phyloP scores from a whole-genome alignment of 1,140 invertebrate species.

The Drosophila sp. region DNA sequence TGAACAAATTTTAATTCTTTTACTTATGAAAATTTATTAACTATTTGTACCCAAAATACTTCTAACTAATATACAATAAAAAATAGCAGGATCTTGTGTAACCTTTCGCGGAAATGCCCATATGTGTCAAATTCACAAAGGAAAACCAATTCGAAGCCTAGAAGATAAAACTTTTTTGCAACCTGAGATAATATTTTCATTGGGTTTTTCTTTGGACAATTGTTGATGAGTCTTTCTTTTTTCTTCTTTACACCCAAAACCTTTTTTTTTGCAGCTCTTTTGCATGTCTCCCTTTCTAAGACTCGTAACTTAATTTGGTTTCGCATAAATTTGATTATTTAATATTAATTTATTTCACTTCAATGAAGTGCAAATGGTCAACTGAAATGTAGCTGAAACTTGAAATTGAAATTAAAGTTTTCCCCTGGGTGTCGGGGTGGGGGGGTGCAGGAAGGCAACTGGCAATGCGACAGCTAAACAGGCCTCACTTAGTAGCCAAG shows the following conservation, averaged over 20 bases:
- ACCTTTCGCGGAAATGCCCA: too few relatives aligned
- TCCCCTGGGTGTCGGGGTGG: too few relatives aligned
- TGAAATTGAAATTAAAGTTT: constrained; percentile 7
- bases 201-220: not conserved
- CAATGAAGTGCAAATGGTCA: constrained; percentile 8
- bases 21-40: too few relatives aligned
- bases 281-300: not conserved
- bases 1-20: too few relatives aligned
- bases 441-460: constrained; percentile 21
- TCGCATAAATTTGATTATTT: not conserved
- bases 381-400: not conserved
- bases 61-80: too few relatives aligned
- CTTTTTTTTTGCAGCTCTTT: not conserved
- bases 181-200: too few relatives aligned
- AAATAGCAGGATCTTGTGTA: too few relatives aligned
- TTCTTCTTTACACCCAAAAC: not conserved
- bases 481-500: constrained; percentile 65
- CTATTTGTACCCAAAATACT: too few relatives aligned
- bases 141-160: too few relatives aligned
- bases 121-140: too few relatives aligned
- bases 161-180: too few relatives aligned
- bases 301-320: not conserved
- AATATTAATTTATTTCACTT: not conserved
- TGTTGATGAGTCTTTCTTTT: not conserved
- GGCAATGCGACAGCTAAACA: constrained; percentile 49